Evolutionary conservation across 2,888 invertebrate species (phyloP).

Genomic region (Mesoligia furuncula): DNA sequence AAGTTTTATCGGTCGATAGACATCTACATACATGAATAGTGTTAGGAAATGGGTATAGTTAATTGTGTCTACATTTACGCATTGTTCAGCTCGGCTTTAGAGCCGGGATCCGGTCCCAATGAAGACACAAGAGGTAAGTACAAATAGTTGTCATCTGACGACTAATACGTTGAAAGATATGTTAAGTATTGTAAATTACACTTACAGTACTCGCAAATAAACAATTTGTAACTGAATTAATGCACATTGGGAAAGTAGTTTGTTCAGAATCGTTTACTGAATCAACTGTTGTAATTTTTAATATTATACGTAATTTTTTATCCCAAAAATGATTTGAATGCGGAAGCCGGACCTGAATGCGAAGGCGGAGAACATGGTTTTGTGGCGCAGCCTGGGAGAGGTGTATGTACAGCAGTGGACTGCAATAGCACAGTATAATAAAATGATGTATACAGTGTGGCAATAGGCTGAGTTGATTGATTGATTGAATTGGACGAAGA

Average conservation of each 20-base stretch:
- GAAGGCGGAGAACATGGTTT: too few species aligned
- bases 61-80: conserved; percentile 7
- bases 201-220: background rate
- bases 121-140: conserved; percentile 38
- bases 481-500: too few species aligned
- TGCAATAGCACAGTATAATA: too few species aligned
- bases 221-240: background rate
- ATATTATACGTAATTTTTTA: too few species aligned
- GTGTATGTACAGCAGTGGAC: too few species aligned
- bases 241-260: background rate
- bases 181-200: conserved; percentile 20
- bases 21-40: background rate
- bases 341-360: too few species aligned
- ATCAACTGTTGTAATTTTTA: background rate
- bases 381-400: too few species aligned
- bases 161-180: conserved; percentile 28
- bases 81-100: conserved; percentile 30
- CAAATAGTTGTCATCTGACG: conserved; percentile 47
- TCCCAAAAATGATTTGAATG: too few species aligned
- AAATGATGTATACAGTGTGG: too few species aligned
- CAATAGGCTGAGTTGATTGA: too few species aligned
- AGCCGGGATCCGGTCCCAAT: conserved; percentile 12
- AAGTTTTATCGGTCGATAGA: background rate
- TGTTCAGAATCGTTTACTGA: background rate
- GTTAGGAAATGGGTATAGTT: conserved; percentile 1